Conservation (phyloP, 2,113 vertebrate species). For the chimpanzee (Pan troglodytes) region NHGRI_mPanTro3-v2.1_pri NC_086015.1:28665501-28666000, state of each 20-base stretch:
- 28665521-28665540: not conserved
- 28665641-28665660: not conserved
- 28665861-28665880: not conserved
- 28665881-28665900: not conserved
- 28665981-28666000: not conserved
- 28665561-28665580: conserved; percentile 25
- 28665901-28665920: not conserved
- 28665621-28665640: conserved; percentile 8
- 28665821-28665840: not conserved
- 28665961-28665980: not conserved
- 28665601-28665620: not conserved
- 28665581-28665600: not conserved
- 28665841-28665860: not conserved
- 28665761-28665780: not conserved
- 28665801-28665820: not conserved
- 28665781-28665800: not conserved
- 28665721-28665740: not conserved
- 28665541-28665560: not conserved
- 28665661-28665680: not conserved
- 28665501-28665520: conserved; percentile 11
- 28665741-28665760: not conserved
- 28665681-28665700: not conserved
- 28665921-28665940: not conserved
- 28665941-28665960: not conserved
- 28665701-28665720: not conserved